Conservation (phyloP, 2,888 invertebrate genomes). For the Nycteola revayana region DNA sequence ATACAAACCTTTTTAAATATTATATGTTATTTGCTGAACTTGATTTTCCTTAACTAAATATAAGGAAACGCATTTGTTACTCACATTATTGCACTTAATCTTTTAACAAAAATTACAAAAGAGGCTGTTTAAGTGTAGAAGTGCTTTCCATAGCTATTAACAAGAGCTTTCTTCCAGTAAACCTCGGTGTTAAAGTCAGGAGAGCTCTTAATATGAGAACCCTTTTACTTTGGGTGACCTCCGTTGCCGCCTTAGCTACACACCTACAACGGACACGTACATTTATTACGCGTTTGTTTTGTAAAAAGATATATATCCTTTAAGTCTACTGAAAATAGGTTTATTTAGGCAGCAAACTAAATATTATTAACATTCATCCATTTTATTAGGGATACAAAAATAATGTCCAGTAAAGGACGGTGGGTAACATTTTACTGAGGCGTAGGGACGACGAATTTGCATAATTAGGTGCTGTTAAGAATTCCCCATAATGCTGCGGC, state of each 20-base stretch:
- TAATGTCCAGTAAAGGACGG: constrained; percentile 13
- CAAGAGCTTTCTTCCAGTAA: constrained; percentile 33
- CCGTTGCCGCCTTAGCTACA: constrained; percentile 24
- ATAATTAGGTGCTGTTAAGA: constrained; percentile 9
- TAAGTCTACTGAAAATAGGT: constrained; percentile 4
- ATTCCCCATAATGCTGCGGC: too few relatives aligned
- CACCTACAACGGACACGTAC: constrained; percentile 1
- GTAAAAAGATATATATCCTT: too few relatives aligned
- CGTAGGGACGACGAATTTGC: constrained; percentile 11
- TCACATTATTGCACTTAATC: constrained; percentile 12
- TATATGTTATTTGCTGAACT: too few relatives aligned
- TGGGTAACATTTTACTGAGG: not conserved
- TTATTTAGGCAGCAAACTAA: constrained; percentile 26
- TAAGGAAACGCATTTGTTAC: too few relatives aligned
- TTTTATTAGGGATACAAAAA: constrained; percentile 16
- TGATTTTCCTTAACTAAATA: too few relatives aligned
- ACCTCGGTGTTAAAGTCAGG: constrained; percentile 28
- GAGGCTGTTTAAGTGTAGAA: constrained; percentile 17
- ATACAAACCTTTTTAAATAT: too few relatives aligned
- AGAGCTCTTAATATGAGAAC: constrained; percentile 40
- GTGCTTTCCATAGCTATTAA: constrained; percentile 29
- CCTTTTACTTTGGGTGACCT: constrained; percentile 38
- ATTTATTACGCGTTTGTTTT: constrained; percentile 22
- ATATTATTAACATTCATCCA: constrained; percentile 19
- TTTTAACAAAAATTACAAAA: constrained; percentile 16